These are phyloP conservation scores for Anguilla obscura DNA, from an alignment of 2,797 vertebrate genomes.

Conservation along the genomic window DNA sequence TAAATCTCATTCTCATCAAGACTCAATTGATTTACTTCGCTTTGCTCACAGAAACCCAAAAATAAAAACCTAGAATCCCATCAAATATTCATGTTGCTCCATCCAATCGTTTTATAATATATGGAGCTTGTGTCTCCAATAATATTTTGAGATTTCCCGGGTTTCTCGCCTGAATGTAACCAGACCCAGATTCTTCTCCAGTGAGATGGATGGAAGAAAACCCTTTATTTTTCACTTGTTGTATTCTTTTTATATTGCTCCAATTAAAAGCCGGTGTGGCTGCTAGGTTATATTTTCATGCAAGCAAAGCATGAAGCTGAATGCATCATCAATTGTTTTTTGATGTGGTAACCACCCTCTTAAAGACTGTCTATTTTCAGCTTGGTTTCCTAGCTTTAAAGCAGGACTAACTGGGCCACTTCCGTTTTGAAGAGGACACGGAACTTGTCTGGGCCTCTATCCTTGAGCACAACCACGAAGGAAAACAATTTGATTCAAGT, in stretches of 20 bases:
- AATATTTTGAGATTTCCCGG: conserved; percentile 11
- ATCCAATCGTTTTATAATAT: conserved; percentile 30
- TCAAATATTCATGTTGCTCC: conserved; percentile 38
- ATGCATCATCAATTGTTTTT: conserved; percentile 37
- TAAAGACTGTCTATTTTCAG: conserved; percentile 35
- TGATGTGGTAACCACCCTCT: conserved; percentile 40
- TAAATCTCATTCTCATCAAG: background rate
- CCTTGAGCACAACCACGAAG: background rate
- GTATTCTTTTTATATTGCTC: background rate
- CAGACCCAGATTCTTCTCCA: conserved; percentile 7
- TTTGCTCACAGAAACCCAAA: background rate
- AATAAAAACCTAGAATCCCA: background rate
- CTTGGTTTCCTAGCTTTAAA: conserved; percentile 16
- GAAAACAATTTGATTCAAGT: background rate
- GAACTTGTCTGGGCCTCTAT: conserved; percentile 12
- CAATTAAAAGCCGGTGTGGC: conserved; percentile 33
- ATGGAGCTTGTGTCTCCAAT: conserved; percentile 28
- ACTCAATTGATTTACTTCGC: background rate
- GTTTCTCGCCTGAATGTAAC: conserved; percentile 26
- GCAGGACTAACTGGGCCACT: conserved; percentile 31
- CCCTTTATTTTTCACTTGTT: background rate
- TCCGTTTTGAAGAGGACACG: conserved; percentile 28
- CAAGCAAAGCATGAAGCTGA: conserved; percentile 20
- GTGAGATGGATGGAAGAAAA: conserved; percentile 7
- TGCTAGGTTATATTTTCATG: conserved; percentile 9